Evolutionary conservation across 2,113 vertebrate genomes (phyloP).

Genomic region (Lates calcarifer): DNA sequence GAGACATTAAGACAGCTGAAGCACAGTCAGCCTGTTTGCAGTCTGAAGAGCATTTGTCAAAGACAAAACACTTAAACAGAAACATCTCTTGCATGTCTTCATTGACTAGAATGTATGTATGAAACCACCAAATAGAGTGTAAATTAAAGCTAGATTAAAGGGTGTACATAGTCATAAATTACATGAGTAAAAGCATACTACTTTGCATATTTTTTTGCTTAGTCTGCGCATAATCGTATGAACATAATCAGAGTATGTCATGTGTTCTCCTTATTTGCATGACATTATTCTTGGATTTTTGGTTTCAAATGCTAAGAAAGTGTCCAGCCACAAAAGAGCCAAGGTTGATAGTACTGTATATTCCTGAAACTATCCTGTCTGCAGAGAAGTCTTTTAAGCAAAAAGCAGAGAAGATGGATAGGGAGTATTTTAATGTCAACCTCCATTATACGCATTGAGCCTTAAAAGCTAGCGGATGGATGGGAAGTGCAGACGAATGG

Average conservation of each 20-base stretch:
- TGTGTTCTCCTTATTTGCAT: not conserved
- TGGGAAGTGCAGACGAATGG: constrained; percentile 17
- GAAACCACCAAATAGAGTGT: too few relatives aligned
- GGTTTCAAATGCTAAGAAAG: not conserved
- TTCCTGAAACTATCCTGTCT: constrained; percentile 5
- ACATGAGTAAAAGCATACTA: not conserved
- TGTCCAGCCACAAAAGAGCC: not conserved
- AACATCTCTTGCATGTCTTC: too few relatives aligned
- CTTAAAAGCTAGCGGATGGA: constrained; percentile 26
- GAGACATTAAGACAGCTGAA: not conserved
- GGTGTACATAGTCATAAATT: not conserved
- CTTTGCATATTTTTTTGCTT: not conserved
- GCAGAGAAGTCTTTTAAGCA: constrained; percentile 8
- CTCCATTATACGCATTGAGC: constrained; percentile 22
- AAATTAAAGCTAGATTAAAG: too few relatives aligned
- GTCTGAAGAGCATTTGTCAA: too few relatives aligned
- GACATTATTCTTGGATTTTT: not conserved
- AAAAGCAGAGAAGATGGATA: constrained; percentile 11
- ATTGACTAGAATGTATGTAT: too few relatives aligned
- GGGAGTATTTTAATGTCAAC: constrained; percentile 46
- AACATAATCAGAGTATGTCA: not conserved
- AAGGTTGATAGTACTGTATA: not conserved
- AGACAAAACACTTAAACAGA: too few relatives aligned
- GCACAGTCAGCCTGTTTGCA: not conserved
- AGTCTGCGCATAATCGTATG: not conserved